Base-by-base conservation (phyloP, 2,888 invertebrate species). In the Drosophila eohydei region DNA sequence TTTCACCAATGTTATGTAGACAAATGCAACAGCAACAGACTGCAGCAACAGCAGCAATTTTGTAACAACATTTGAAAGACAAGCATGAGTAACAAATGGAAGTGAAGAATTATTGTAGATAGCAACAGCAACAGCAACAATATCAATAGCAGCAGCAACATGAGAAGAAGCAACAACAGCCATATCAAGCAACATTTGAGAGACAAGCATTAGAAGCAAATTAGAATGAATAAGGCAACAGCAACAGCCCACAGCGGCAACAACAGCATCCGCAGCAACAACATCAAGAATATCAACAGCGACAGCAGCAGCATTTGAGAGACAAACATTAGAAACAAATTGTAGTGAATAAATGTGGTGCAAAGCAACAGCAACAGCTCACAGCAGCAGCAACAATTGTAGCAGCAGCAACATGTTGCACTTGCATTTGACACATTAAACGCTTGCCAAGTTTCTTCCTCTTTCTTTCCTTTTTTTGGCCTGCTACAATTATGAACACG, bases 401-500 rank as follows among this genome's bases (percentile, higher is more conserved):
- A 16, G 51, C 54, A 41, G 26, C 56, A 41, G 65, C 62, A 71
- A 64, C 62, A 57, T 65, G 71, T 60, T 72, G 67, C 67, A 40
- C 38, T 51, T 48, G 60, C 71, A 51, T 68, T 65, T 76, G 65
- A 76, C 69, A 77, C 73, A 71, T 76, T 63, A 55, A 76, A 71
- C 44, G 50, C 54, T 40, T 57, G 58, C 48, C 58, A 26, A 16
- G 32, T 16, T 28, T 14, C 43, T 48, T 41, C 41, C 21, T 16
- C 41, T 68, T 30, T 7, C 30, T 30, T 30, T 30, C 6, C 6
- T 30, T 26, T 32, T 36, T 65, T 65, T 50, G 48, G 75, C 50
- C 59, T 51, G 63, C 63, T 64, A 83, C 83, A 81, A 83, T 83
- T 81, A 78, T 83, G 75, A 75, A 54, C 83, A 83, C 75, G 70